Evolutionary conservation across 2,113 vertebrate species (phyloP).

Genomic region (Hydropotes inermis): DNA sequence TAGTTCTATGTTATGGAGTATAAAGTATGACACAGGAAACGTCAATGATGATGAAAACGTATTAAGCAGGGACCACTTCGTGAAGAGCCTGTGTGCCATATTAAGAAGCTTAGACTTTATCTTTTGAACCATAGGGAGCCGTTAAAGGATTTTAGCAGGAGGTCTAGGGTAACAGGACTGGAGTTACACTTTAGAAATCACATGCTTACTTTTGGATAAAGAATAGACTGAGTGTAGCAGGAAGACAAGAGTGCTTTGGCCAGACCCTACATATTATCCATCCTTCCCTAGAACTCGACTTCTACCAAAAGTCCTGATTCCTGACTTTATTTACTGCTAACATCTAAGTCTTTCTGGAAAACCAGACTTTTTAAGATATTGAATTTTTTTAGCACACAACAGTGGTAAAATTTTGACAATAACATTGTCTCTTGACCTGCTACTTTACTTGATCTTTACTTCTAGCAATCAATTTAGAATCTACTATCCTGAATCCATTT

Average conservation of each 20-base stretch:
- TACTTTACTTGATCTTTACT: slow-evolving; percentile 19
- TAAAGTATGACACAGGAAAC: not conserved
- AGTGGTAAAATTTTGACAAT: not conserved
- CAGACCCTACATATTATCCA: not conserved
- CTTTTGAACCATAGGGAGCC: not conserved
- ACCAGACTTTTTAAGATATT: not conserved
- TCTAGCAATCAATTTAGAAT: not conserved
- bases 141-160: not conserved
- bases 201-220: not conserved
- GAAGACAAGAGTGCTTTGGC: not conserved
- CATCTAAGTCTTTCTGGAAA: not conserved
- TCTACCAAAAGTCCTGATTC: not conserved
- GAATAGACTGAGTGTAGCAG: not conserved
- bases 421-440: not conserved
- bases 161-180: not conserved
- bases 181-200: not conserved
- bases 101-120: not conserved
- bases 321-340: not conserved
- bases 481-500: not conserved
- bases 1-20: not conserved
- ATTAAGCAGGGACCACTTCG: not conserved
- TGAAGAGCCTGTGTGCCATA: not conserved
- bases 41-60: not conserved
- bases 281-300: not conserved
- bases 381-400: not conserved